Evolutionary conservation across 2,797 vertebrate genomes (phyloP).

Genomic region (Oryzias sinensis): DNA sequence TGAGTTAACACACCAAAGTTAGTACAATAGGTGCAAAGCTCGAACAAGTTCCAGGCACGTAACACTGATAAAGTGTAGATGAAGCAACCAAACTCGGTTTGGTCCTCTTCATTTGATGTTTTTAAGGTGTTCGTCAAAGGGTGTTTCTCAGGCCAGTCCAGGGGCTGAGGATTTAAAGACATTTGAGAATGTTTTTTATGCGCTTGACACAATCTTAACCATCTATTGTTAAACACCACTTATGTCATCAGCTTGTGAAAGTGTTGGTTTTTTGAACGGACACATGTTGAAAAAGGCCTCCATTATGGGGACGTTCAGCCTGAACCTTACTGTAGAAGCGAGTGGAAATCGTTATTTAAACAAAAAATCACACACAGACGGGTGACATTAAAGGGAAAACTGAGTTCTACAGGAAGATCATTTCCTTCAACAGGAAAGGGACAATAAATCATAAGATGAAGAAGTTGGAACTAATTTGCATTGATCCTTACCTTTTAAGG

Average conservation of each 20-base stretch:
- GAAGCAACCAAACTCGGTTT: conserved; percentile 32
- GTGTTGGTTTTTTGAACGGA: too few relatives aligned
- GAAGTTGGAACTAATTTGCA: neutral
- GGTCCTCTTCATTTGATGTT: conserved; percentile 50
- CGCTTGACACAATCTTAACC: conserved; percentile 10
- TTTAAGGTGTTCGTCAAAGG: conserved; percentile 44
- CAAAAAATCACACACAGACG: too few relatives aligned
- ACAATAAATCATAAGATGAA: neutral
- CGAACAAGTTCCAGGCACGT: conserved; percentile 33
- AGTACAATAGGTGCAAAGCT: conserved; percentile 4
- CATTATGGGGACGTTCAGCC: too few relatives aligned
- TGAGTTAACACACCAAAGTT: conserved; percentile 12
- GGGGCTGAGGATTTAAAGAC: conserved; percentile 32
- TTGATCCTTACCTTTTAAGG: too few relatives aligned
- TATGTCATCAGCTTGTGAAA: too few relatives aligned
- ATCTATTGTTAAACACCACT: neutral
- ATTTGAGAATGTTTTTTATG: conserved; percentile 4
- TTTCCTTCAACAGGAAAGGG: too few relatives aligned
- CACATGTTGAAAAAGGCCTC: too few relatives aligned
- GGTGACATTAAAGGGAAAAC: too few relatives aligned
- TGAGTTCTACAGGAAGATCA: too few relatives aligned
- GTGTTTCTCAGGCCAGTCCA: conserved; percentile 11
- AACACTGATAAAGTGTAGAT: conserved; percentile 34
- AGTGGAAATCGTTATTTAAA: too few relatives aligned
- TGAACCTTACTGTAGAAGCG: too few relatives aligned